phyloP scores from a whole-genome alignment of 2,888 invertebrate species.

The Meteorus cinctellus region DNA sequence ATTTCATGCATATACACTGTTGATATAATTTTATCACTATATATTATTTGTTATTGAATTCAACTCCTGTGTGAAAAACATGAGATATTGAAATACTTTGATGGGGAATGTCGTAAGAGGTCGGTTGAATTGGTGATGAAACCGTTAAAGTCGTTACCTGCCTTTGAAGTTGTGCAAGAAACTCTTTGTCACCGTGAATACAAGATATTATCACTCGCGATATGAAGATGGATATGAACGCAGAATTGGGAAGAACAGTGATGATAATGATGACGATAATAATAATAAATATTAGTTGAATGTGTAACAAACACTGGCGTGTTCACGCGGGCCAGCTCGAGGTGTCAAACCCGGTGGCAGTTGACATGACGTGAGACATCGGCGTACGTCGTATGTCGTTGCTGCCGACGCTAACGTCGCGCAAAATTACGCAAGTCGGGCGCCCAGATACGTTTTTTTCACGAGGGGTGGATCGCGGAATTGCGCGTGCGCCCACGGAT shows the following conservation, averaged over 20 bases:
- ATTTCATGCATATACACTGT: too few relatives aligned
- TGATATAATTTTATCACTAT: too few relatives aligned
- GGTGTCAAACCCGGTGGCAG: conserved; percentile 65
- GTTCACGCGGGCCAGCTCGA: conserved; percentile 42
- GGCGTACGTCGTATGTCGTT: conserved; percentile 47
- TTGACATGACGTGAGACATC: conserved; percentile 65
- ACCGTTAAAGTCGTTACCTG: background rate
- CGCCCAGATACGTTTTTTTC: conserved; percentile 14
- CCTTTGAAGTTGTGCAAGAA: too few relatives aligned
- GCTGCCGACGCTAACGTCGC: conserved; percentile 49
- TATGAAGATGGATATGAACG: background rate
- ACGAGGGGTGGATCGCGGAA: conserved; percentile 40
- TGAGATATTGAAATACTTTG: too few relatives aligned
- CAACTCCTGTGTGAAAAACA: too few relatives aligned
- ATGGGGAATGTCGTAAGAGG: too few relatives aligned
- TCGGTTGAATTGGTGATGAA: too few relatives aligned
- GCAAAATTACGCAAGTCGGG: conserved; percentile 54
- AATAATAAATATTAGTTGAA: conserved; percentile 3
- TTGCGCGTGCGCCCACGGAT: conserved; percentile 42
- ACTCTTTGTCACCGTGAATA: too few relatives aligned
- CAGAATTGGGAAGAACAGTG: background rate
- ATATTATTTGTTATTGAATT: too few relatives aligned
- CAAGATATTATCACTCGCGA: background rate
- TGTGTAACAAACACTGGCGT: background rate
- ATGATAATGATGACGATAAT: background rate